phyloP scores from a whole-genome alignment of 2,797 vertebrate genomes.

The Clarias pachynema region DNA sequence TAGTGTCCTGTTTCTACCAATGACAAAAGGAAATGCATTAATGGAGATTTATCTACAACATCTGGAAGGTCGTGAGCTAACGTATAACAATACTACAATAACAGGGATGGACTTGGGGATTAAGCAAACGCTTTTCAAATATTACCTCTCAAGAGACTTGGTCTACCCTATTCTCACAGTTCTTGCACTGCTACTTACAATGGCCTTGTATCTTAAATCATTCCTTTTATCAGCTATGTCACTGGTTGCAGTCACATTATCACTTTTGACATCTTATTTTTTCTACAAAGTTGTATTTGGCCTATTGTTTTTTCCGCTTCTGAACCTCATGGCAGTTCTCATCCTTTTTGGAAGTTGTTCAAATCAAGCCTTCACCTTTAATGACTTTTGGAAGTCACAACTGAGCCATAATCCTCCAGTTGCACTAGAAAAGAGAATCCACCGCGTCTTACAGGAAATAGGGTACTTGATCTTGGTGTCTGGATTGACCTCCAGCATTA shows the following conservation, averaged over 20 bases:
- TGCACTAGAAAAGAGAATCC: constrained; percentile 85
- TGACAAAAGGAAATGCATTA: constrained; percentile 86
- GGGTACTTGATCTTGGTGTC: constrained; percentile 90
- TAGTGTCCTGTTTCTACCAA: constrained; percentile 90
- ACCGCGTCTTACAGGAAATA: constrained; percentile 91
- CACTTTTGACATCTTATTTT: constrained; percentile 90
- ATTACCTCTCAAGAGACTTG: constrained; percentile 89
- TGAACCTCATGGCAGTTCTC: constrained; percentile 85
- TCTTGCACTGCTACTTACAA: constrained; percentile 85
- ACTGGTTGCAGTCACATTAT: constrained; percentile 82
- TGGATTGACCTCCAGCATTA: constrained; percentile 86
- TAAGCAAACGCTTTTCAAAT: constrained; percentile 90
- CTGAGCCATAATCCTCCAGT: constrained; percentile 85
- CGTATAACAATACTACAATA: constrained; percentile 88
- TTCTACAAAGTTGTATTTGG: constrained; percentile 92
- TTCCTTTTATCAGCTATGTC: constrained; percentile 87
- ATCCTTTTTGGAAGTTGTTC: constrained; percentile 89
- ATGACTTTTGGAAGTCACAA: constrained; percentile 91
- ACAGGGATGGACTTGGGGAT: constrained; percentile 97
- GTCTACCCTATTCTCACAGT: constrained; percentile 89
- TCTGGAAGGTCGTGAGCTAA: constrained; percentile 83
- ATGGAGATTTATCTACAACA: constrained; percentile 91
- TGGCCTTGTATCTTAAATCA: constrained; percentile 89
- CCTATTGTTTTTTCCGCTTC: constrained; percentile 90
- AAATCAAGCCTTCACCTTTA: constrained; percentile 92